Percentiles rank a stretch among this genome's conserved stretches.
phyloP scores from a whole-genome alignment of 1,140 invertebrate genomes.

The Rhagoletis pomonella region DNA sequence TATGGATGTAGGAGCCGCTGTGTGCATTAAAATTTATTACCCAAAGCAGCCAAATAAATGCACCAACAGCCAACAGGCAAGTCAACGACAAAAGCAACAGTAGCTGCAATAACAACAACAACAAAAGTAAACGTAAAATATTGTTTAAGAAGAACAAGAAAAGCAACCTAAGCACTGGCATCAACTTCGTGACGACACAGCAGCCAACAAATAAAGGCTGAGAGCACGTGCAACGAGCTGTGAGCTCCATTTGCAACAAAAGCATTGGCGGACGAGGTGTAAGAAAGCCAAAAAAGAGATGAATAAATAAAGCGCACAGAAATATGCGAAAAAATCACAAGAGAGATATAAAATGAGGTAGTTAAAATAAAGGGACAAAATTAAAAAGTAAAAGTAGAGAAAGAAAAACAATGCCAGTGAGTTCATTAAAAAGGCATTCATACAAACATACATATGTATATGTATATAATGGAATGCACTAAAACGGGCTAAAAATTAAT shows the following conservation, averaged over 20 bases:
- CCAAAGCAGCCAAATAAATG: slow-evolving; percentile 53
- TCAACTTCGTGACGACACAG: slow-evolving; percentile 53
- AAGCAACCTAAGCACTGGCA: background rate
- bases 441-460: no score
- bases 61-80: slow-evolving; percentile 40
- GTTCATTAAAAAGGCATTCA: slow-evolving; percentile 18
- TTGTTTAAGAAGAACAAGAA: background rate
- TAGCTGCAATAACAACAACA: background rate
- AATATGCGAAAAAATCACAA: background rate
- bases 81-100: slow-evolving; percentile 35
- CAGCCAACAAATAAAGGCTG: slow-evolving; percentile 44
- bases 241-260: background rate
- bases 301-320: background rate
- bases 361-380: slow-evolving; percentile 1
- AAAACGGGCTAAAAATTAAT: background rate
- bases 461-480: background rate
- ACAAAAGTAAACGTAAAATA: background rate
- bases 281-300: background rate
- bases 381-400: background rate
- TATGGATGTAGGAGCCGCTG: slow-evolving; percentile 45
- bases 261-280: background rate
- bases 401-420: background rate
- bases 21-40: slow-evolving; percentile 60
- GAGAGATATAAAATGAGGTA: background rate
- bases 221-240: slow-evolving; percentile 33